A percentile compares a stretch with the other conserved stretches of the same genome.
Evolutionary conservation across 2,888 invertebrate species (phyloP).

Genomic region (Drosophila koepferae): DNA sequence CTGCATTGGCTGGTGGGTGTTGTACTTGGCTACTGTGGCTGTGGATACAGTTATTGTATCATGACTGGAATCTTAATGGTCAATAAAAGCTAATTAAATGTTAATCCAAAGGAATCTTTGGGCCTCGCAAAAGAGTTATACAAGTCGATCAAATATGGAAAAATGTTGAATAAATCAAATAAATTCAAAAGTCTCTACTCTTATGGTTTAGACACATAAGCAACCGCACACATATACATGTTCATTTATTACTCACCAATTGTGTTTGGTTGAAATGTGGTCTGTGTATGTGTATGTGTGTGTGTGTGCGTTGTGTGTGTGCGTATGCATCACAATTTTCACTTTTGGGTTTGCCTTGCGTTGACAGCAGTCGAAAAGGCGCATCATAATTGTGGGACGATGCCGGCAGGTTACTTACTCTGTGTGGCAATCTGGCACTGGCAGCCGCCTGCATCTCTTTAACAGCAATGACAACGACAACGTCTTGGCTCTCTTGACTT

Average conservation of each 20-base stretch:
- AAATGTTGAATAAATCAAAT: conserved; percentile 47
- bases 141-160: conserved; percentile 44
- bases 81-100: conserved; percentile 74
- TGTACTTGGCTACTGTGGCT: conserved; percentile 40
- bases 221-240: conserved; percentile 20
- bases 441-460: conserved; percentile 74
- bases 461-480: conserved; percentile 63
- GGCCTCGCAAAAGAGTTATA: conserved; percentile 9
- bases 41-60: conserved; percentile 46
- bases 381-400: conserved; percentile 42
- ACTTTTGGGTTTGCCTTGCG: conserved; percentile 45
- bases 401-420: conserved; percentile 3
- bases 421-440: conserved; percentile 17
- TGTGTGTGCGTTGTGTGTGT: conserved; percentile 12
- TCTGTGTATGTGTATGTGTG: conserved; percentile 1
- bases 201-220: background rate
- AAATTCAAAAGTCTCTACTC: conserved; percentile 15
- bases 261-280: conserved; percentile 34
- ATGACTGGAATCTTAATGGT: conserved; percentile 71
- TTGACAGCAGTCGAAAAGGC: conserved; percentile 65
- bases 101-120: conserved; percentile 30
- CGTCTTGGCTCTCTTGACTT: conserved; percentile 61
- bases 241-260: conserved; percentile 34
- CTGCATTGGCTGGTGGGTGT: conserved; percentile 55
- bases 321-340: conserved; percentile 20